Conservation (phyloP, 2,113 vertebrate species). For the Phoxinus phoxinus region DNA sequence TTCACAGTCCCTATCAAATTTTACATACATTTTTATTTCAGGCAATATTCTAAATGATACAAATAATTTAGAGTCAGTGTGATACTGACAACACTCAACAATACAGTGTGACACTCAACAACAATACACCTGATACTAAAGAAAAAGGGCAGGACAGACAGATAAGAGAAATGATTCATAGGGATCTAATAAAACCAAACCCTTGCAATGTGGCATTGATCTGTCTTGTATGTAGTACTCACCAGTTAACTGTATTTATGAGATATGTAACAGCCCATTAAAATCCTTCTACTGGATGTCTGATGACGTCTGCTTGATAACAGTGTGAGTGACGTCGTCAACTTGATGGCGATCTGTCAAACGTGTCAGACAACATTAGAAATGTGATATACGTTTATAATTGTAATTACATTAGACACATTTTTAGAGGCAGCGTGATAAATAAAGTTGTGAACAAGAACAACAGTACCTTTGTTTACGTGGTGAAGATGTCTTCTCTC, state of each 20-base stretch:
- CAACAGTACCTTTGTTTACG: conserved; percentile 35
- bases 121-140: conserved; percentile 1
- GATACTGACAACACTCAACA: too few species aligned
- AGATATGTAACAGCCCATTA: not conserved
- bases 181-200: not conserved
- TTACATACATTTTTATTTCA: too few species aligned
- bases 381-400: not conserved
- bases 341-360: conserved; percentile 17
- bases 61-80: not conserved
- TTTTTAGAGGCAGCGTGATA: not conserved
- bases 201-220: not conserved
- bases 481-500: conserved; percentile 19
- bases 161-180: not conserved
- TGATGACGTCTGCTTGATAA: conserved; percentile 33
- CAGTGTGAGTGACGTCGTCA: conserved; percentile 9
- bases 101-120: not conserved
- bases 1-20: too few species aligned
- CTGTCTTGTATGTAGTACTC: not conserved
- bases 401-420: not conserved
- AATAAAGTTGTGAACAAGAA: not conserved
- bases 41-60: too few species aligned
- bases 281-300: not conserved
- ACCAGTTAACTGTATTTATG: not conserved
- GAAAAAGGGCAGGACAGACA: not conserved
- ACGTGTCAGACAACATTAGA: not conserved